Evolutionary conservation across 2,888 invertebrate species (phyloP), one percentile per base, ranked within the genome.

Genomic region (Pachymerium ferrugineum): DNA sequence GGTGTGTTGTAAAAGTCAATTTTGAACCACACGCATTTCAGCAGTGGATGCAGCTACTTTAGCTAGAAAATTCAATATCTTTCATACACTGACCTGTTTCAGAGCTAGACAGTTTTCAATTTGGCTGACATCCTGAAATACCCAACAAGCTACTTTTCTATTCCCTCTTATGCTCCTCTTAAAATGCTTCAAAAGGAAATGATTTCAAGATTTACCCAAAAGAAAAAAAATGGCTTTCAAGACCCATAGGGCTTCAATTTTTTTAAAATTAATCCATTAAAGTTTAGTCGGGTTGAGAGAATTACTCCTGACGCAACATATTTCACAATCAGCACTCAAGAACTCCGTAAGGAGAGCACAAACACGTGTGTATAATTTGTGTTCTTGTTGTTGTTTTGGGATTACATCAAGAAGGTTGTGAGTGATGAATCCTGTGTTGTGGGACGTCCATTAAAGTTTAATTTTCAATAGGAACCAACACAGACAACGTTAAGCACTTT

Each of bases 321-420:
- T 28, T 62, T 62, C 28, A 62, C 62, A 62, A 62, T 62, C 62
- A 62, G 25, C 28, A 28, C 25, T 28, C 62, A 25, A 62, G 62
- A 12, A 62, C 62, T 28, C 25, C 62, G n/a, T 28, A 62, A 62
- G 62, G 62, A n/a, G n/a, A n/a, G n/a, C n/a, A n/a, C n/a, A n/a
- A n/a, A 62, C 62, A 25, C 62, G 28, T 62, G 25, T 62, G 62
- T 62, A 62, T 62, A 62, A 62, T 62, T 62, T 62, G 62, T 62
- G 62, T 62, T 38, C 62, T 62, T 62, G 62, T 62, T 62, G 62
- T 62, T 62, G 62, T 62, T 62, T 62, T 62, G 62, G 62, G 62
- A 62, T 62, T 62, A 62, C 25, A 62, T 62, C 28, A 62, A 62
- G 62, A 28, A 62, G 62, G 62, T 28, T 62, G 62, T n/a, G 10